phyloP scores from a whole-genome alignment of 2,888 invertebrate genomes.

The Orthosia incerta region DNA sequence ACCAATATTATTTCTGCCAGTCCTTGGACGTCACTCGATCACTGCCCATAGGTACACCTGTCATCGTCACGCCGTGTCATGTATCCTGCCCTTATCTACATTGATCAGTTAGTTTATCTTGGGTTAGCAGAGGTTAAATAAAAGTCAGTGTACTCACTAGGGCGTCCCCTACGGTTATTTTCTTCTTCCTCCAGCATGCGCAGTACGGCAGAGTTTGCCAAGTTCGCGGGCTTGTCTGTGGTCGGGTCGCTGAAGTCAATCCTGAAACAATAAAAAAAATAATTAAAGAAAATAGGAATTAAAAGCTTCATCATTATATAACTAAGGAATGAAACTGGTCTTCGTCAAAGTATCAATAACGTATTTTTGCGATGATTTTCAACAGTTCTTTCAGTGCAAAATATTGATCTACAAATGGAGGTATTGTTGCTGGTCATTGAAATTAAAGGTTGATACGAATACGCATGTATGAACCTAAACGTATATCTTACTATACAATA shows the following conservation, averaged over 20 bases:
- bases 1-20: too few relatives aligned
- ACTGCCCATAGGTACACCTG: too few relatives aligned
- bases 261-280: constrained; percentile 88
- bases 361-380: background rate
- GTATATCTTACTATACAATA: too few relatives aligned
- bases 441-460: background rate
- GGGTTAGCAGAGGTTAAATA: background rate
- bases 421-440: background rate
- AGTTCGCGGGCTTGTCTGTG: constrained; percentile 94
- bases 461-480: background rate
- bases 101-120: constrained; percentile 9
- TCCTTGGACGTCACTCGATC: too few relatives aligned
- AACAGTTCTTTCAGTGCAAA: background rate
- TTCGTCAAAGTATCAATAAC: background rate
- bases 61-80: too few relatives aligned
- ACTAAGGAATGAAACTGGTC: too few relatives aligned
- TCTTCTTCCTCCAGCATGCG: constrained; percentile 97
- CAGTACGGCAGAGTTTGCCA: constrained; percentile 96
- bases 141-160: constrained; percentile 88
- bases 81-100: background rate
- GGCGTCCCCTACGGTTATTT: constrained; percentile 92
- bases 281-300: background rate
- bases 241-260: constrained; percentile 94
- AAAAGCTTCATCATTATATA: background rate
- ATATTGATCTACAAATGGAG: background rate